Base-by-base conservation (phyloP, 2,113 vertebrate species). In the Lepus europaeus region DNA sequence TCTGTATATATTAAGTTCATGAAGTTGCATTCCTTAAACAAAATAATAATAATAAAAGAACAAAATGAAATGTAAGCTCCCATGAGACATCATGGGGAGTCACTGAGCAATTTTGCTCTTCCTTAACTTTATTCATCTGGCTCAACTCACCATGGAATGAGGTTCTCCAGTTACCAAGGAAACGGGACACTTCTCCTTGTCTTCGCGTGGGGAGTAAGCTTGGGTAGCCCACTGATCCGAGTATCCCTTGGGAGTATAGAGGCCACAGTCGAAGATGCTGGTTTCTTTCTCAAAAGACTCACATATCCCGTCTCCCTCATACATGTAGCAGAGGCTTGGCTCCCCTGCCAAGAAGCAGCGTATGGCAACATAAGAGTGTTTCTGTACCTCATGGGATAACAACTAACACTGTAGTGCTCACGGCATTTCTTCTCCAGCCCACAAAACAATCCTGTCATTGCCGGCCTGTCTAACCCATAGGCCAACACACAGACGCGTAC, bases 311-410 rank as follows among this genome's bases (percentile, higher is more conserved):
- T 99, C 99, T 5, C 99, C 99, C 0, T 99, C 98, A 0, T 99
- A 98, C 49, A 99, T 94, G 0, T 99, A 99, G 97, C 99, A 99
- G 76, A 98, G 98, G 96, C 99, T 99, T 6, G 99, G 99, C 95
- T 99, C 99, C 81, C 99, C 99, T 99, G 97, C 29, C 93, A 97
- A 97, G 64, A 98, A 77, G 97, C 14, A 79, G 49, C 2, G 1
- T 5, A 39, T 9, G 27, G 70, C 29, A 49, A 80, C 66, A 33
- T 51, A 69, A 59, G 13, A 63, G 31, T 66, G 20, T 92, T 84
- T 93, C 73, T 56, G 78, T 36, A 39, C 5, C 59, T 80, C 12
- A 49, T 29, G 16, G 8, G 49, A 31, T 59, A 72, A 85, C 68
- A 78, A 51, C 1, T 51, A 61, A 63, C 29, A 84, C 64, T 29